These are phyloP conservation scores for Thrips palmi DNA, from an alignment of 1,140 invertebrate species.

Conservation along the genomic window DNA sequence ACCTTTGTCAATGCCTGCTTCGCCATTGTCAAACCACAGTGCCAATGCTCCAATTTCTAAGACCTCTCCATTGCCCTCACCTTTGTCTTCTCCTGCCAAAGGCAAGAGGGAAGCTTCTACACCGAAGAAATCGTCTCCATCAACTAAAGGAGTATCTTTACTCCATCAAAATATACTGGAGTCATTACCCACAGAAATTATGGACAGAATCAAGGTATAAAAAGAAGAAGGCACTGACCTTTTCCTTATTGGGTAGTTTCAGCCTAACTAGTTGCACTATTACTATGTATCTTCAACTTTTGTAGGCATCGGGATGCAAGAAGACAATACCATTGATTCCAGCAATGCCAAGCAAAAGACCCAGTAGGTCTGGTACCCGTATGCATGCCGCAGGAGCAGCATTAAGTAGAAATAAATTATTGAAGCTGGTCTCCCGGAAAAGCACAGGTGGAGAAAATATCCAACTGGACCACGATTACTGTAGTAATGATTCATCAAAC, in stretches of 20 bases:
- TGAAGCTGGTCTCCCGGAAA: slow-evolving; percentile 20
- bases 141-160: too few relatives aligned
- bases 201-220: slow-evolving; percentile 30
- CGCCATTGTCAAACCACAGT: slow-evolving; percentile 4
- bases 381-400: slow-evolving; percentile 22
- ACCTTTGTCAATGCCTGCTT: neutral
- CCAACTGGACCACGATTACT: slow-evolving; percentile 33
- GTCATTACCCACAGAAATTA: slow-evolving; percentile 25
- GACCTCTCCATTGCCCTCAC: too few relatives aligned
- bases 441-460: slow-evolving; percentile 17
- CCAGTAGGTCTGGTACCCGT: slow-evolving; percentile 20
- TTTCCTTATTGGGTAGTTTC: slow-evolving; percentile 6
- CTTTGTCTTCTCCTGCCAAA: too few relatives aligned
- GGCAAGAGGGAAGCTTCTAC: too few relatives aligned
- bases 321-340: slow-evolving; percentile 28
- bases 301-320: slow-evolving; percentile 24
- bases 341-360: slow-evolving; percentile 22
- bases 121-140: too few relatives aligned
- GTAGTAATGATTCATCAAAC: slow-evolving; percentile 19
- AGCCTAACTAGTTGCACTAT: slow-evolving; percentile 1
- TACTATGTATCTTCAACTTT: slow-evolving; percentile 12
- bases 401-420: slow-evolving; percentile 21
- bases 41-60: too few relatives aligned
- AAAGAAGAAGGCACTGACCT: slow-evolving; percentile 13
- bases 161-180: slow-evolving; percentile 23